Evolutionary conservation across 2,113 vertebrate genomes (phyloP), one percentile per base, ranked within the genome.

Genomic region (Pelobates fuscus): DNA sequence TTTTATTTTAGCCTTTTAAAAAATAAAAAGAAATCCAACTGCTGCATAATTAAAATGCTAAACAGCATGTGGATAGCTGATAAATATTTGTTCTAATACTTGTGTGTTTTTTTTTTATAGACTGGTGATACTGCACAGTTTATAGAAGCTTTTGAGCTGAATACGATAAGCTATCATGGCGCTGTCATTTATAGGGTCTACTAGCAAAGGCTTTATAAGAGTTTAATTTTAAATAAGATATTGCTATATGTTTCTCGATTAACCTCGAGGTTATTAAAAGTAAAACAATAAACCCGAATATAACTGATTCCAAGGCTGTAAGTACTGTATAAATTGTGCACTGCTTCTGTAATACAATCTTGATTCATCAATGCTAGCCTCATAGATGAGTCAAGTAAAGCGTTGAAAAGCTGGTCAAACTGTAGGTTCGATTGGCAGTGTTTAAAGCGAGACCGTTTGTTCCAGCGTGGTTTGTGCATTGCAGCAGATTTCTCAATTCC

Each of bases 301-400:
- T 82, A 65, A 70, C 3, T 71, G 15, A 41, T 77, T 25, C 17
- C 43, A 72, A 71, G 32, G 71, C 26, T 52, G 62, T 46, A 82
- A 59, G 79, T 86, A 85, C 20, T 41, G 54, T 32, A 83, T 59
- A 80, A 86, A 85, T 61, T 79, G 24, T 54, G 55, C n/a, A 71
- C 27, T 21, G 24, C 37, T 54, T 62, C 62, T 58, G 10, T 1
- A 30, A 24, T 49, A 67, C 4, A 60, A 60, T 46, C 17, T 18
- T 49, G 25, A 76, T 12, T 54, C 52, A 2, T 26, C 44, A 11
- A 30, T 14, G 55, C n/a, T n/a, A n/a, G n/a, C n/a, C n/a, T n/a
- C n/a, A n/a, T n/a, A n/a, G n/a, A n/a, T n/a, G n/a, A n/a, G n/a
- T n/a, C n/a, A n/a, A n/a, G n/a, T n/a, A n/a, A n/a, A n/a, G n/a